These are phyloP conservation scores for Numida meleagris DNA, from an alignment of 2,113 vertebrate species.

Conservation along the genomic window DNA sequence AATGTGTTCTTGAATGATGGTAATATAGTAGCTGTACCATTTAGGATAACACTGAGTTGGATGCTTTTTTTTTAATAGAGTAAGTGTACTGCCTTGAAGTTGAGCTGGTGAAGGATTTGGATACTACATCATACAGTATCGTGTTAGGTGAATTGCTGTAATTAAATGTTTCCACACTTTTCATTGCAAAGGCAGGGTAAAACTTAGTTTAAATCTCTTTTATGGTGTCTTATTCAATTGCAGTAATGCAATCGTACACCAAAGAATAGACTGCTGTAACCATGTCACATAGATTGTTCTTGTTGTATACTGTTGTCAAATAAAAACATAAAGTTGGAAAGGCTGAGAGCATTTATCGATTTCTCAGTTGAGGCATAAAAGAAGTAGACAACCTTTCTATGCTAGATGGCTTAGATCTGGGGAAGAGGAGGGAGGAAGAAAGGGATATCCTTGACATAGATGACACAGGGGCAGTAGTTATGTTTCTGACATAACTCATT, in stretches of 20 bases:
- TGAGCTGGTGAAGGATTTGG: neutral
- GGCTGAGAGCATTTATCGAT: slow-evolving; percentile 34
- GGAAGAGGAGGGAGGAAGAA: neutral
- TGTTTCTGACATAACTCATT: neutral
- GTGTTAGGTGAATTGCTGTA: neutral
- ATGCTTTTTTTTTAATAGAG: neutral
- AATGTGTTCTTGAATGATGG: neutral
- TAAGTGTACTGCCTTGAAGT: neutral
- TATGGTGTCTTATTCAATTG: slow-evolving; percentile 25
- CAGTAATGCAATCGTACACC: slow-evolving; percentile 1
- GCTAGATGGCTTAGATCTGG: neutral
- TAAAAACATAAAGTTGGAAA: slow-evolving; percentile 33
- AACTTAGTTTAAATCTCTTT: slow-evolving; percentile 52
- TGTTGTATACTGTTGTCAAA: slow-evolving; percentile 48
- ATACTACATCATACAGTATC: neutral
- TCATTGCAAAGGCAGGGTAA: slow-evolving; percentile 34
- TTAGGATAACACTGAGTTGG: neutral
- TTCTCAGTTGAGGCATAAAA: slow-evolving; percentile 42
- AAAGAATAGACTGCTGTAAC: slow-evolving; percentile 28
- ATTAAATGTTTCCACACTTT: slow-evolving; percentile 33
- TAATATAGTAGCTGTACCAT: neutral
- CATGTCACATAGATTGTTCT: neutral
- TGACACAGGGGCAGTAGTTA: neutral
- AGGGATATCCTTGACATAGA: neutral
- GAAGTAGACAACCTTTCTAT: slow-evolving; percentile 13